phyloP scores from a whole-genome alignment of 2,113 vertebrate genomes.

The Nettapus auritus region DNA sequence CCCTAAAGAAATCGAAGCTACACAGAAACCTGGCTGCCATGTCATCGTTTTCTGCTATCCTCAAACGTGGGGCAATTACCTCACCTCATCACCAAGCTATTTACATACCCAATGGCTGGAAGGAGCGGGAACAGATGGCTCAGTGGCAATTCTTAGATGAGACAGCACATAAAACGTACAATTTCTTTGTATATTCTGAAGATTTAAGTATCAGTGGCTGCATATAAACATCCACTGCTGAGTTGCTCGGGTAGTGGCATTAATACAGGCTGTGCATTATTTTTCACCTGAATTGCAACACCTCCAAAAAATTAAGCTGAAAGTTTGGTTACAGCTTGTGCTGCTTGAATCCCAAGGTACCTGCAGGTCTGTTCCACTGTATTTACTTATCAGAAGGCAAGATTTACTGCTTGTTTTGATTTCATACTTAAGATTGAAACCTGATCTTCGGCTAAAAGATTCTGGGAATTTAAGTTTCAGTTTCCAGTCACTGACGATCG shows the following conservation, averaged over 20 bases:
- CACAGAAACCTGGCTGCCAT: neutral
- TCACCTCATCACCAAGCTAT: neutral
- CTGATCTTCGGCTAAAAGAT: constrained; percentile 1
- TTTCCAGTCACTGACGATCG: neutral
- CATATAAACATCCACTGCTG: fast-evolving
- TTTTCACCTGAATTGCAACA: neutral
- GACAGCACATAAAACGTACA: neutral
- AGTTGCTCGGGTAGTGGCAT: neutral
- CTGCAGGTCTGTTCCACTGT: neutral
- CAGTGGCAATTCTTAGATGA: neutral
- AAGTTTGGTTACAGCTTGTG: neutral
- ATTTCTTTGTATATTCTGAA: neutral
- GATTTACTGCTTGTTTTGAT: neutral
- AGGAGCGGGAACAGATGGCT: neutral
- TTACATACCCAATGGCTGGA: fast-evolving
- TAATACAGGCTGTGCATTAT: neutral
- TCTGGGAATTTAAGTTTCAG: constrained; percentile 14
- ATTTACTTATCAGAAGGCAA: neutral
- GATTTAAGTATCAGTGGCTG: neutral
- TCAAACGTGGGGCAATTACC: neutral
- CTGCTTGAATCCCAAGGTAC: neutral
- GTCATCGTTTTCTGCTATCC: neutral
- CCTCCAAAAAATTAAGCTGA: neutral
- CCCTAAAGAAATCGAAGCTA: neutral
- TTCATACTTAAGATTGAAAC: neutral